Conservation (phyloP, 2,888 invertebrate genomes). For the Trimorus sp. region DNA sequence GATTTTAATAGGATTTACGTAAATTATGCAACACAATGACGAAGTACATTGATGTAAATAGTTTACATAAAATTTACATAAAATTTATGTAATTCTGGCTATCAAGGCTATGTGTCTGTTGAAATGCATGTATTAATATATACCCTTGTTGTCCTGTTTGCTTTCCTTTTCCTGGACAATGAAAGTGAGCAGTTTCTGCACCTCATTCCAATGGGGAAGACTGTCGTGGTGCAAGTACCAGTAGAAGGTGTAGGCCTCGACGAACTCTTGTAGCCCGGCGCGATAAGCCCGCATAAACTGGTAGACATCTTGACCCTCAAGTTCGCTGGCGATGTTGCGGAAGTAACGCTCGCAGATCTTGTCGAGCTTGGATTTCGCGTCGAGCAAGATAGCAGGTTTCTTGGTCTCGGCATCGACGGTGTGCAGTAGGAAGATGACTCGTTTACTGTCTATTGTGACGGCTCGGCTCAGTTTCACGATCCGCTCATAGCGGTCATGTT, state of each 20-base stretch:
- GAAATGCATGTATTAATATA: too few relatives aligned
- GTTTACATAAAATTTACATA: too few relatives aligned
- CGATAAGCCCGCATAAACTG: conserved; percentile 87
- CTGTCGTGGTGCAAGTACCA: conserved; percentile 85
- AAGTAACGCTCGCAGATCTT: conserved; percentile 85
- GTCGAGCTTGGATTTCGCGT: conserved; percentile 87
- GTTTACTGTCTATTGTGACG: conserved; percentile 94
- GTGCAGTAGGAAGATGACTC: conserved; percentile 93
- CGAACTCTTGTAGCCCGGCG: conserved; percentile 89
- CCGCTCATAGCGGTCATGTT: conserved; percentile 92
- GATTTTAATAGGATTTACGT: too few relatives aligned
- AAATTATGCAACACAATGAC: too few relatives aligned
- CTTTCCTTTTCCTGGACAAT: conserved; percentile 46
- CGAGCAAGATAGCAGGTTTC: conserved; percentile 83
- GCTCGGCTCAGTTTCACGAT: conserved; percentile 92
- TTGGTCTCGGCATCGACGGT: conserved; percentile 85
- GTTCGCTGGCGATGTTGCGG: conserved; percentile 87
- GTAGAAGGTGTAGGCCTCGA: conserved; percentile 92
- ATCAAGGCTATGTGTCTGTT: too few relatives aligned
- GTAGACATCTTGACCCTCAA: conserved; percentile 87
- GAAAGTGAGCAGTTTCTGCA: conserved; percentile 84
- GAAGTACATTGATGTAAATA: too few relatives aligned
- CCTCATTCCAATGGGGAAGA: conserved; percentile 85
- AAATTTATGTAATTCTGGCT: too few relatives aligned
- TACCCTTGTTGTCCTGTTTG: not conserved